A percentile compares a stretch with the other conserved stretches of the same genome.
phyloP scores from a whole-genome alignment of 2,113 vertebrate species.

The Corythaixoides concolor region DNA sequence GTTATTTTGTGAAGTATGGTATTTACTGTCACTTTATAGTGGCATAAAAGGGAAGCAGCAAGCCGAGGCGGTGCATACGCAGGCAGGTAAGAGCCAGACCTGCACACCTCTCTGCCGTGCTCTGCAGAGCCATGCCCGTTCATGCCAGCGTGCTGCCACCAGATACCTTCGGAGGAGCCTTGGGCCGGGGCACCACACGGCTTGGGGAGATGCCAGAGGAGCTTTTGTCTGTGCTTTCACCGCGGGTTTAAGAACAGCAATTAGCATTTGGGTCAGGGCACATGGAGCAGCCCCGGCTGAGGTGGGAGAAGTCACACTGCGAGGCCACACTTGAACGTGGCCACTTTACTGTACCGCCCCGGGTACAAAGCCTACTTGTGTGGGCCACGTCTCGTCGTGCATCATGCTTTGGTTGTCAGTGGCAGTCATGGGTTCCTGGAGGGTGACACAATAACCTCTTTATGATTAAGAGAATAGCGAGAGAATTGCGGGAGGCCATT shows the following conservation, averaged over 20 bases:
- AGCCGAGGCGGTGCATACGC: fast-evolving
- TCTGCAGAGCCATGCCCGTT: fast-evolving
- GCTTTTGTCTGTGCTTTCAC: neutral
- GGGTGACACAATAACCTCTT: slow-evolving; percentile 34
- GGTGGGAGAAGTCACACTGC: neutral
- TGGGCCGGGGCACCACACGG: fast-evolving
- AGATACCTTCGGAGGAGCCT: neutral
- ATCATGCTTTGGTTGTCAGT: slow-evolving; percentile 1
- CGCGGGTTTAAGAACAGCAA: neutral
- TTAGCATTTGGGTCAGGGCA: slow-evolving; percentile 16
- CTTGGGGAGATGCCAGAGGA: neutral
- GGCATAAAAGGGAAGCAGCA: neutral
- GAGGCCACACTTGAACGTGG: slow-evolving; percentile 14
- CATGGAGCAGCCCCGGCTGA: neutral
- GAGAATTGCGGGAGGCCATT: neutral
- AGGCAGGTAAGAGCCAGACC: neutral
- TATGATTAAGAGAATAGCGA: neutral
- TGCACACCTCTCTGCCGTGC: fast-evolving
- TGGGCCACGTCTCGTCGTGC: neutral
- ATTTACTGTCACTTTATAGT: neutral
- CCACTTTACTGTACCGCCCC: neutral
- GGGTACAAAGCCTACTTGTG: neutral
- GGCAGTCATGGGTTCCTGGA: neutral
- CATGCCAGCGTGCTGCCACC: fast-evolving
- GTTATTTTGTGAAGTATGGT: neutral